A percentile compares a stretch with the other conserved stretches of the same genome.
phyloP scores from a whole-genome alignment of 2,113 vertebrate species.

The Dinomys branickii region DNA sequence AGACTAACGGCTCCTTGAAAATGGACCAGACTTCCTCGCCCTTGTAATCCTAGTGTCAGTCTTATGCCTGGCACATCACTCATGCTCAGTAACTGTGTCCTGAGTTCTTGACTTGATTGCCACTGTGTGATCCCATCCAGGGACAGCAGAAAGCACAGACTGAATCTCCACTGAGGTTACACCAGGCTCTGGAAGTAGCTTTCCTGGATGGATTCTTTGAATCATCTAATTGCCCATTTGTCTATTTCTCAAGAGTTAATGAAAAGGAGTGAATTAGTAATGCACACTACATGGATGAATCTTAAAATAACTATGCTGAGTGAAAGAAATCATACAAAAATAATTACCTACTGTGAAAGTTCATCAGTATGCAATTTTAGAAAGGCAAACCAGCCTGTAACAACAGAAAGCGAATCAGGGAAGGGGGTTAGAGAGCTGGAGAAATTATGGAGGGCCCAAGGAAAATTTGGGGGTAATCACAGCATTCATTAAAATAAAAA shows the following conservation, averaged over 20 bases:
- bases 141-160: not conserved
- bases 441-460: not conserved
- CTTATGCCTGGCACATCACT: too few species aligned
- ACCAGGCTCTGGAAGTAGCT: not conserved
- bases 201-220: not conserved
- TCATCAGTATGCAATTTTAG: not conserved
- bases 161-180: not conserved
- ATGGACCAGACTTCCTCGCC: not conserved
- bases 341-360: not conserved
- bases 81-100: not conserved
- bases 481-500: not conserved
- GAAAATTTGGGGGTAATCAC: not conserved
- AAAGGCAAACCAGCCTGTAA: not conserved
- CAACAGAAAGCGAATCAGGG: not conserved
- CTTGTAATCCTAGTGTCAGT: too few species aligned
- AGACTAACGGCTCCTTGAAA: not conserved
- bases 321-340: constrained; percentile 14
- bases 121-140: not conserved
- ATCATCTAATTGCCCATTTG: not conserved
- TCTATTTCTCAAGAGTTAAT: constrained; percentile 37
- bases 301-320: constrained; percentile 45
- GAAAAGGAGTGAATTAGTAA: constrained; percentile 48
- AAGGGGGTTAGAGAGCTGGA: not conserved
- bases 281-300: not conserved
- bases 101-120: not conserved